Evolutionary conservation across 2,113 vertebrate species (phyloP).

Genomic region (Okapia johnstoni): DNA sequence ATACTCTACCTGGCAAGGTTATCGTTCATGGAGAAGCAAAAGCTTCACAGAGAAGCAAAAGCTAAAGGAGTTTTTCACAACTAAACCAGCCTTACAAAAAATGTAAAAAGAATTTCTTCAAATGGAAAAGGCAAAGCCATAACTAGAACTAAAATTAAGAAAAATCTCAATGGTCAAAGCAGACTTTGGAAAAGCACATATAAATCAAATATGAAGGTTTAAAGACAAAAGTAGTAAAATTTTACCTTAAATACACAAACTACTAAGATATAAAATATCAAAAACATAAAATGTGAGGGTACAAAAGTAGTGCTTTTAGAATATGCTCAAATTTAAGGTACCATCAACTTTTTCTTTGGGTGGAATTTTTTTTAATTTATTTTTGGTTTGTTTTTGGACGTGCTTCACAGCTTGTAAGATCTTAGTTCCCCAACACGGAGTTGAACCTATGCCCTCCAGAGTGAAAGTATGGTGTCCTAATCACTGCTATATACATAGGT

Average conservation of each 20-base stretch:
- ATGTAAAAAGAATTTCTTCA: neutral
- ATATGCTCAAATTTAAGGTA: neutral
- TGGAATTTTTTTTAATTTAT: neutral
- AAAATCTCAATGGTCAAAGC: neutral
- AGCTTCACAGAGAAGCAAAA: neutral
- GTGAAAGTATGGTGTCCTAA: neutral
- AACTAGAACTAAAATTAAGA: neutral
- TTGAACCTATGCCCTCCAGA: neutral
- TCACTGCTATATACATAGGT: neutral
- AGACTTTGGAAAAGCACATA: neutral
- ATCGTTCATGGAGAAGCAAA: neutral
- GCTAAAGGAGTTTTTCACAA: neutral
- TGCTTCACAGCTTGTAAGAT: neutral
- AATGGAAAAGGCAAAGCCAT: neutral
- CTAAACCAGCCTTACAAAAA: neutral
- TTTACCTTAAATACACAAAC: neutral
- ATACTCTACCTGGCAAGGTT: neutral
- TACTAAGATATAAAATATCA: neutral
- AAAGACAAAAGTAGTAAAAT: neutral
- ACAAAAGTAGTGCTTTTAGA: neutral
- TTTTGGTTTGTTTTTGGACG: neutral
- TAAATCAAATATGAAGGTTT: neutral
- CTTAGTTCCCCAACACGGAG: neutral
- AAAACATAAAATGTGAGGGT: neutral
- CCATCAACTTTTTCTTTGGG: neutral